A percentile compares a stretch with the other conserved stretches of the same genome.
These are phyloP conservation scores for Colistium nudipinnis DNA, from an alignment of 2,113 vertebrate species.

Conservation along the genomic window DNA sequence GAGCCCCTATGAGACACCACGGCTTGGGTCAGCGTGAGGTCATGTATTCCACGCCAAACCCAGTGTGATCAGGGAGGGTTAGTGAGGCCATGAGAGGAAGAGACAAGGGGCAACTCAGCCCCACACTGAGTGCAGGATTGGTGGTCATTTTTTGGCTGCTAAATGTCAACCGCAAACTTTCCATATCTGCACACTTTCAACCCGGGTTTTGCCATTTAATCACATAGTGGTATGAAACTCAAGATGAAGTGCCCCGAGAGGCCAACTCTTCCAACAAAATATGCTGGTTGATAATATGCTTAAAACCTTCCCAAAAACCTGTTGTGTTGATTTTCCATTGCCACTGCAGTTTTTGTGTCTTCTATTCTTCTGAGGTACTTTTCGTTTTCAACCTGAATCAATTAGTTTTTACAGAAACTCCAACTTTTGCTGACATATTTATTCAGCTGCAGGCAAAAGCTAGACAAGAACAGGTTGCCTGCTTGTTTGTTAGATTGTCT, in stretches of 20 bases:
- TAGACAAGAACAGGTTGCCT: no score
- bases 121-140: not conserved
- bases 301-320: no score
- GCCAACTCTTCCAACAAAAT: not conserved
- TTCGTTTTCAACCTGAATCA: not conserved
- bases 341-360: not conserved
- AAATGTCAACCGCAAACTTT: not conserved
- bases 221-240: not conserved
- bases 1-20: slow-evolving; percentile 3
- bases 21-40: not conserved
- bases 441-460: no score
- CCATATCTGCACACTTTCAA: no score
- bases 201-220: not conserved
- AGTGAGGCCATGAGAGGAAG: not conserved
- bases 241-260: not conserved
- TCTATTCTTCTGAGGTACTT: not conserved
- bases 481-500: no score
- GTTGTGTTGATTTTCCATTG: not conserved
- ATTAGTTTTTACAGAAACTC: not conserved
- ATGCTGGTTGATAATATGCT: no score
- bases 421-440: not conserved
- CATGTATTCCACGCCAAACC: not conserved
- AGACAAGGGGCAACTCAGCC: not conserved
- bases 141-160: not conserved
- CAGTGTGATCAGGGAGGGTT: not conserved